Evolutionary conservation across 2,113 vertebrate species (phyloP).

Genomic region (Pholis gunnellus): DNA sequence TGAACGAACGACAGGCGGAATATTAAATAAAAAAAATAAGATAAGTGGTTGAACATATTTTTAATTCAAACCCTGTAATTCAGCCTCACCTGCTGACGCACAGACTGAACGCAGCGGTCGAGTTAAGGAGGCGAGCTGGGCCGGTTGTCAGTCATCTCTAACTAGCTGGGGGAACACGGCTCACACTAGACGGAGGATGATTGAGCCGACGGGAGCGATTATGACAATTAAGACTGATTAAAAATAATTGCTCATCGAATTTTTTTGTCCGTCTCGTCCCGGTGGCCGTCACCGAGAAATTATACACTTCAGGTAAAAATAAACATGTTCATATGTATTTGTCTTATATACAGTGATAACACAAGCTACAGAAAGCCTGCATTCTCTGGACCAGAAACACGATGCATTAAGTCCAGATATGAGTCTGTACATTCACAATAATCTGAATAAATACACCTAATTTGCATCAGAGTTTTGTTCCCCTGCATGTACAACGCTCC

Average conservation of each 20-base stretch:
- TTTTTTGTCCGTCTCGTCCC: conserved; percentile 13
- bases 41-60: conserved; percentile 48
- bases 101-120: conserved; percentile 41
- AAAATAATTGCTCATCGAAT: conserved; percentile 34
- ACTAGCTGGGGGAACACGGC: conserved; percentile 38
- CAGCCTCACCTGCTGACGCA: conserved; percentile 51
- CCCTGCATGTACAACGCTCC: neutral
- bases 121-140: conserved; percentile 36
- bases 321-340: neutral
- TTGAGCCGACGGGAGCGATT: conserved; percentile 43
- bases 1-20: conserved; percentile 11
- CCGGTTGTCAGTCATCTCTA: conserved; percentile 43
- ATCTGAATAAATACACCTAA: neutral
- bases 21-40: neutral
- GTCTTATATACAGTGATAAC: neutral
- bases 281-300: neutral
- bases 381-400: neutral
- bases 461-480: neutral
- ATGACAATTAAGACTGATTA: conserved; percentile 56
- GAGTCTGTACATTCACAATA: no score
- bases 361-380: neutral
- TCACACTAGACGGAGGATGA: conserved; percentile 53
- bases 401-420: neutral
- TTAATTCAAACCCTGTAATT: conserved; percentile 53
- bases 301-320: neutral